Evolutionary conservation across 2,888 invertebrate species (phyloP).

Genomic region (Unio pictorum): DNA sequence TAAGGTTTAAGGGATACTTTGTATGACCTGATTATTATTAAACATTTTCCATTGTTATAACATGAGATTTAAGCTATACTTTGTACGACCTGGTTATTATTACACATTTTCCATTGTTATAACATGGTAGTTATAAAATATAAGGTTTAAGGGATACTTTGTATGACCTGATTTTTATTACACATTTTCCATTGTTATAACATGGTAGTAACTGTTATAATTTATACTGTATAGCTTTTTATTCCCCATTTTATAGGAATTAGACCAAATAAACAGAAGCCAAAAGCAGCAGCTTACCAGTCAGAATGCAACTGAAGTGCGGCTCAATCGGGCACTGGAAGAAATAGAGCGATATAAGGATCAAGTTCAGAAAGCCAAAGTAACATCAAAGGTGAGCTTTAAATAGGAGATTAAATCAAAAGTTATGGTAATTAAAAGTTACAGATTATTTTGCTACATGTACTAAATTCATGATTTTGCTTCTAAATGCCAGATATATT

Average conservation of each 20-base stretch:
- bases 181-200: background rate
- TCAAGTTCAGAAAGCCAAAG: conserved; percentile 65
- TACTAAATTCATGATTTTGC: too few relatives aligned
- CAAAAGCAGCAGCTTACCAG: conserved; percentile 72
- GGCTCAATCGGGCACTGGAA: conserved; percentile 74
- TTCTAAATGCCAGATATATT: too few relatives aligned
- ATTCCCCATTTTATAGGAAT: conserved; percentile 67
- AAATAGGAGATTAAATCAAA: too few relatives aligned
- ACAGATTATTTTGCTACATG: too few relatives aligned
- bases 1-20: too few relatives aligned
- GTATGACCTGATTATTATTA: background rate
- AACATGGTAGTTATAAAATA: background rate
- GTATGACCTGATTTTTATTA: background rate
- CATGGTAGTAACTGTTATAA: background rate
- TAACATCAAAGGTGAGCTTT: conserved; percentile 63
- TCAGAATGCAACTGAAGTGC: conserved; percentile 72
- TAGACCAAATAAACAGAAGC: conserved; percentile 73
- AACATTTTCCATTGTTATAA: background rate
- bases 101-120: background rate
- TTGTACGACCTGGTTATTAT: background rate
- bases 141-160: background rate
- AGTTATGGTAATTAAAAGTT: too few relatives aligned
- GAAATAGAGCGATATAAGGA: conserved; percentile 73
- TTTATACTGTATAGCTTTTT: background rate
- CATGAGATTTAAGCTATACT: too few relatives aligned